These are phyloP conservation scores for Sinotaia quadrata DNA, from an alignment of 2,888 invertebrate species.

Conservation along the genomic window DNA sequence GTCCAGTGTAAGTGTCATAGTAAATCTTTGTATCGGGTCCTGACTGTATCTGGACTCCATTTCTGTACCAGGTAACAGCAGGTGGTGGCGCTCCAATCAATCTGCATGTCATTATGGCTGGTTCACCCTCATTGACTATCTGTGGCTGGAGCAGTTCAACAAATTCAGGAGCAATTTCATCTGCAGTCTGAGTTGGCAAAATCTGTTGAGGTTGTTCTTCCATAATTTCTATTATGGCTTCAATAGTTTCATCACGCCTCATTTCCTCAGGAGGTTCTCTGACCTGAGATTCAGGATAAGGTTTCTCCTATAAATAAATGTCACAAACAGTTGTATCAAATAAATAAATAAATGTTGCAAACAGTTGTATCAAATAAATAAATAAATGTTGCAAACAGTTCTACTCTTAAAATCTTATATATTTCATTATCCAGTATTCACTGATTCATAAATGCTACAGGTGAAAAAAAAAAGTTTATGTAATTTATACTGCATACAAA, in stretches of 20 bases:
- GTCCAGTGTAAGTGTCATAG: constrained; percentile 65
- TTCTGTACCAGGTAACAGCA: constrained; percentile 64
- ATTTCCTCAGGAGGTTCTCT: constrained; percentile 44
- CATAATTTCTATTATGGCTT: constrained; percentile 45
- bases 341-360: no score
- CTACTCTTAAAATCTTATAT: no score
- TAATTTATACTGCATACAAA: no score
- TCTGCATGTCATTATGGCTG: constrained; percentile 58
- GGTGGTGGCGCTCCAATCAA: constrained; percentile 64
- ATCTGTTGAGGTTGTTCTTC: constrained; percentile 45
- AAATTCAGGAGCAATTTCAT: constrained; percentile 64
- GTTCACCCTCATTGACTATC: constrained; percentile 63
- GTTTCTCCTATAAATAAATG: constrained; percentile 38
- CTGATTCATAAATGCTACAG: no score
- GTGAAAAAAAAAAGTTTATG: no score
- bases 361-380: no score
- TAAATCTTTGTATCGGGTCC: constrained; percentile 57
- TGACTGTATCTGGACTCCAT: constrained; percentile 53
- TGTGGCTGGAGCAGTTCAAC: constrained; percentile 65
- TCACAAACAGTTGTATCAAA: constrained; percentile 40
- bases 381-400: no score
- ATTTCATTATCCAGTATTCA: no score
- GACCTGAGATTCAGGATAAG: constrained; percentile 37
- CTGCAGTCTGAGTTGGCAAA: constrained; percentile 46
- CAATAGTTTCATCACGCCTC: constrained; percentile 44